phyloP scores from a whole-genome alignment of 1,140 invertebrate species.

The Bombus pyrosoma region DNA sequence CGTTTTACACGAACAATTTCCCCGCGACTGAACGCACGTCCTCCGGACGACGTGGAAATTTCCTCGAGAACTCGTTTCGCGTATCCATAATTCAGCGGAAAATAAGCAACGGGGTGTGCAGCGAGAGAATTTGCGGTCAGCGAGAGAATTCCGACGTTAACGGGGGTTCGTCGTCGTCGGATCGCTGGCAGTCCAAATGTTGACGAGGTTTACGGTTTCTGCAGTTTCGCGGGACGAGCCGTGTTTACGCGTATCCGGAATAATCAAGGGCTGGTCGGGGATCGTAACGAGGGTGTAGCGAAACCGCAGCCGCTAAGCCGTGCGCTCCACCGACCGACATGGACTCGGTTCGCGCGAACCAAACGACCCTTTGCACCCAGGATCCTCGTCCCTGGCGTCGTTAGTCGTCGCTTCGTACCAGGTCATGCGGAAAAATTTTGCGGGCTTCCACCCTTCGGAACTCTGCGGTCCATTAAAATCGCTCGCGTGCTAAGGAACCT shows the following conservation, averaged over 20 bases:
- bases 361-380: background rate
- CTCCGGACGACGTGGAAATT: background rate
- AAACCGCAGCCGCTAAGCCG: constrained; percentile 57
- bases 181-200: constrained; percentile 29
- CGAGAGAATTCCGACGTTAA: background rate
- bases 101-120: background rate
- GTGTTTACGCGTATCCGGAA: constrained; percentile 68
- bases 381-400: constrained; percentile 10
- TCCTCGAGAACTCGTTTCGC: background rate
- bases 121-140: constrained; percentile 31
- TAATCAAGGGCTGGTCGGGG: constrained; percentile 62
- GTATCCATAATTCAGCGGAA: constrained; percentile 17
- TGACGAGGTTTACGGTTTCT: constrained; percentile 52
- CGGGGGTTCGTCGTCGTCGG: background rate
- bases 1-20: background rate
- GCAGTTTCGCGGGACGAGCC: constrained; percentile 16
- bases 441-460: constrained; percentile 1
- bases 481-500: background rate
- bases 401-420: constrained; percentile 45
- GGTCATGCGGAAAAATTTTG: constrained; percentile 50
- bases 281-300: constrained; percentile 66
- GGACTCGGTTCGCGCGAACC: background rate
- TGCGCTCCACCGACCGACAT: background rate
- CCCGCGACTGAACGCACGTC: background rate
- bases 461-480: constrained; percentile 33